Evolutionary conservation across 2,113 vertebrate species (phyloP), one percentile per base, ranked within the genome.

Genomic region (Aptenodytes forsteri): DNA sequence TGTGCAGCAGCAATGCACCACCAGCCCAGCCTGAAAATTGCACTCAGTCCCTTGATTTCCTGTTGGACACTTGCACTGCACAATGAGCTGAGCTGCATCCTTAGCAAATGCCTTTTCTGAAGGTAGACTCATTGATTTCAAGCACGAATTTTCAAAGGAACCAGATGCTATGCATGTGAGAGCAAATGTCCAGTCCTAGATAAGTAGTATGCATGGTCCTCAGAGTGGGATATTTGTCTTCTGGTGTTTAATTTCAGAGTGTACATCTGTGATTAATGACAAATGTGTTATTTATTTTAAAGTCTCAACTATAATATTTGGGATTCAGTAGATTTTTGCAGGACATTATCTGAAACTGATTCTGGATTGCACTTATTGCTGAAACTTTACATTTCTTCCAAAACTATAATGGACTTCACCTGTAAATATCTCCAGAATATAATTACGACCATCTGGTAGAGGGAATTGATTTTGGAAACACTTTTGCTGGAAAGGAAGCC

Each of bases 401-500:
- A 77, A 92, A 71, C 40, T 62, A 25, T 38, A 73, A 44, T 47
- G 26, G 40, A 25, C 11, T 81, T 92, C 71, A 78, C n/a, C 61
- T 89, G n/a, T 77, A 92, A 84, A 52, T 87, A 78, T 49, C 27
- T 71, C 26, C 59, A 93, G 76, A 71, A 55, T 67, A 36, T 71
- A 87, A 70, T 59, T 85, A 93, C 69, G 71, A 73, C 40, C 58
- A 80, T 55, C 38, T 78, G 38, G 55, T 36, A 71, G 55, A 75
- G 19, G 36, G 72, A 94, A 90, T 59, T 59, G 88, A 71, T 80
- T 94, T 62, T 80, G 55, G 69, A 94, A 95, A 76, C 11, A 67
- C 30, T 95, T 93, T 89, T 82, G 15, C 91, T 85, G 81, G 81
- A 96, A 96, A 92, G 90, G 88, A 97, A 96, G 47, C n/a, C 27